Percentiles rank a stretch among this genome's conserved stretches.
Evolutionary conservation across 1,140 invertebrate genomes (phyloP).

Genomic region (Belonocnema kinseyi): DNA sequence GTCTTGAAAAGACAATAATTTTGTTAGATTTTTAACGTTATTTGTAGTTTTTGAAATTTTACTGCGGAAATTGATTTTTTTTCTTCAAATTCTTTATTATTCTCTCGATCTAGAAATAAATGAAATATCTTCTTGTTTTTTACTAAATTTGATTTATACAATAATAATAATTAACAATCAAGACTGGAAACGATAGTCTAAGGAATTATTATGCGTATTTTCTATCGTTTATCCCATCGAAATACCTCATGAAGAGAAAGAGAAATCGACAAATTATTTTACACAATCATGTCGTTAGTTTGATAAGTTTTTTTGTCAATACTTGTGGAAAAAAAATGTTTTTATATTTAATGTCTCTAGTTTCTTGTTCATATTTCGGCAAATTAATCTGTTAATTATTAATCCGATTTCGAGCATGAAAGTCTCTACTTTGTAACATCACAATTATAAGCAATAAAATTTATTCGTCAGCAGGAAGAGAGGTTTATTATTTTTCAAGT

Average conservation of each 20-base stretch:
- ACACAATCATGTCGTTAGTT: conserved; percentile 39
- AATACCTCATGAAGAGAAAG: conserved; percentile 12
- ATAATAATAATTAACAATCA: conserved; percentile 28
- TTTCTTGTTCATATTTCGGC: background rate
- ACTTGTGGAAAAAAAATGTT: background rate
- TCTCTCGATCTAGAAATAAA: conserved; percentile 2
- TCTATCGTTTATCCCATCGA: conserved; percentile 10
- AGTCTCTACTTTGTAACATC: conserved; percentile 35
- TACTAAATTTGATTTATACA: conserved; percentile 12
- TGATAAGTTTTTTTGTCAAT: conserved; percentile 30
- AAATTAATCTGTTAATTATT: background rate
- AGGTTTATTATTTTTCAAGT: background rate
- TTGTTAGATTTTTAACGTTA: conserved; percentile 47
- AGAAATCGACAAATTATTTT: conserved; percentile 27
- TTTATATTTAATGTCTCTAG: background rate
- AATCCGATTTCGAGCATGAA: background rate
- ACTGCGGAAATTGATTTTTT: background rate
- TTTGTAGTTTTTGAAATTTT: conserved; percentile 41
- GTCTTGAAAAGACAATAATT: conserved; percentile 57
- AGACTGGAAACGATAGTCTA: conserved; percentile 42
- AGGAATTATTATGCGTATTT: conserved; percentile 32
- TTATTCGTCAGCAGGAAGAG: conserved; percentile 41
- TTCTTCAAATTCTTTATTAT: conserved; percentile 2
- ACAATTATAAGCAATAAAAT: conserved; percentile 48
- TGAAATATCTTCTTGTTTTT: conserved; percentile 27